Base-by-base conservation (phyloP, 2,113 vertebrate species). In the Glaucidium brasilianum region DNA sequence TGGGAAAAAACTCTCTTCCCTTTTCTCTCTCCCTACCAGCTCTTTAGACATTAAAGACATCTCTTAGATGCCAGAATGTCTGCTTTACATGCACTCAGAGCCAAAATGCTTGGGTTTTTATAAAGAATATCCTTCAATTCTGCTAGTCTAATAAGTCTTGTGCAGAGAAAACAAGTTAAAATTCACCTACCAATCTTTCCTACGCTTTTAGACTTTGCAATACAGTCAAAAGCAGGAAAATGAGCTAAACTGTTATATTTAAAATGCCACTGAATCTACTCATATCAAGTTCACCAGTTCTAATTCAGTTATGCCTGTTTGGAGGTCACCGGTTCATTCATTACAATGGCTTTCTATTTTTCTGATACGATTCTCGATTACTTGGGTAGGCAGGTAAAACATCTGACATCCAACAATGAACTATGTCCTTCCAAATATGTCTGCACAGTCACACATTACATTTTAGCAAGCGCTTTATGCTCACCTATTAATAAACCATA, bases 311-410 rank as follows among this genome's bases (percentile, higher is more conserved):
- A 90, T 3, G 21, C 69, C 80, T 93, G 67, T 95, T 92, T 80
- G 79, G 95, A 98, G 92, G 55, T 84, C 76, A 85, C 55, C 26
- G 18, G 91, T 85, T 98, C 91, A 76, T 98, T 96, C 93, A 91
- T 94, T 97, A 95, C 71, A 87, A 79, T 27, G 50, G 82, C 69
- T 87, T 97, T 95, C 92, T 72, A 34, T 39, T 80, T 90, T 89
- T 97, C 87, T 72, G 62, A 68, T 94, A 93, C 94, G 83, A 92
- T 95, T 97, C 93, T 92, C 92, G 97, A 93, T 98, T 97, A 98
- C 88, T 15, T 49, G 66, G 32, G 84, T 63, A 86, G 88, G 75
- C 67, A 90, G 85, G 85, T 89, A 94, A 90, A 76, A 66, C 21
- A 77, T 92, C 59, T 90, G 92, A 92, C 85, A 87, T 90, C 52